Evolutionary conservation across 2,888 invertebrate genomes (phyloP).

Genomic region (Pollenia amentaria): DNA sequence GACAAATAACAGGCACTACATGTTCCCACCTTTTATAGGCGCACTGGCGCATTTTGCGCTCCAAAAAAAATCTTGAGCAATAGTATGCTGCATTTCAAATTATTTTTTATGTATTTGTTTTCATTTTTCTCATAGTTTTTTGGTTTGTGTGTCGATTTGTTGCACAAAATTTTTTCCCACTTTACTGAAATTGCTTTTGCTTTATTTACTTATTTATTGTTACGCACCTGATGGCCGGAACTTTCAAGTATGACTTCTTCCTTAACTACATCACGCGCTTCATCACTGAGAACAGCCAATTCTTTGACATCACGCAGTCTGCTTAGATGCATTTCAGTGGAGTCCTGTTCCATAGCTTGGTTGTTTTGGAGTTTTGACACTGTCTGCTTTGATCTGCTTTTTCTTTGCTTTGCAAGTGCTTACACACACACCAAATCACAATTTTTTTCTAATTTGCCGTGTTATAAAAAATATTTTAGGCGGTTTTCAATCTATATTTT

Average conservation of each 20-base stretch:
- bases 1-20: not conserved
- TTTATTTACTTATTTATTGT: constrained; percentile 57
- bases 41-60: constrained; percentile 48
- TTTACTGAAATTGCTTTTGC: constrained; percentile 30
- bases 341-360: constrained; percentile 82
- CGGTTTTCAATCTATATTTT: constrained; percentile 61
- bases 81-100: constrained; percentile 1
- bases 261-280: constrained; percentile 82
- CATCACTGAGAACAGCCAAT: constrained; percentile 80
- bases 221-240: constrained; percentile 77
- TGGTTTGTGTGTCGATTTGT: constrained; percentile 8
- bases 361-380: constrained; percentile 71
- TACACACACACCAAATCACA: constrained; percentile 72
- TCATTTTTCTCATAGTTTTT: not conserved
- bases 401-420: constrained; percentile 65
- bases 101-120: constrained; percentile 40
- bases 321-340: constrained; percentile 81
- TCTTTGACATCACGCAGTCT: constrained; percentile 82
- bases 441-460: constrained; percentile 69
- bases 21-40: not conserved
- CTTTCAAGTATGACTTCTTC: constrained; percentile 83
- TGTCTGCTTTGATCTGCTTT: constrained; percentile 71
- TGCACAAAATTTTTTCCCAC: constrained; percentile 33
- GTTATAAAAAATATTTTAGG: constrained; percentile 70
- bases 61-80: not conserved